Base-by-base conservation (phyloP, 2,113 vertebrate genomes). In the Laterallus jamaicensis region DNA sequence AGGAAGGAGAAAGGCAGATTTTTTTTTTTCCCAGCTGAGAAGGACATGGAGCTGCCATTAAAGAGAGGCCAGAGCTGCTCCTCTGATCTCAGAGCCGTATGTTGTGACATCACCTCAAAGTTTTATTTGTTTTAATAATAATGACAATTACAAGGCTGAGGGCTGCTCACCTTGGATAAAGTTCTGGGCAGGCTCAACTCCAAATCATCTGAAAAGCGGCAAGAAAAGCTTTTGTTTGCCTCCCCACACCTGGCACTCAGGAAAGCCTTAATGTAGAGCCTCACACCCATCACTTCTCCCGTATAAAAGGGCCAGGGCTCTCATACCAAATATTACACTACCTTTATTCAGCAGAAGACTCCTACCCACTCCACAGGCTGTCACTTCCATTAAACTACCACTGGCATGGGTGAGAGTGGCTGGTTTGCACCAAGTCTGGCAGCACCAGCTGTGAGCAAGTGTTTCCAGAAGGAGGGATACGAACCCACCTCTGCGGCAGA, bases 61-160 rank as follows among this genome's bases (percentile, higher is more conserved):
- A 66, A 31, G 7, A 62, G 44, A 6, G 55, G 13, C 17, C 66
- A 55, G 79, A 15, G 8, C 55, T 7, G 77, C 55, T 18, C 39
- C 64, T 39, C 67, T 74, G 69, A 58, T 40, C 86, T 37, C 37
- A 63, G 68, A 82, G 76, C 64, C 62, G 4, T n/a, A 62, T 32
- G 62, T 49, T 31, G 6, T 24, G 60, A 86, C 82, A 62, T 19
- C n/a, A 42, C 67, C 88, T 87, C 83, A 8, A 60, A 74, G 91
- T 88, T 93, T 79, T 35, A 82, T 60, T 88, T 28, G 20, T 78
- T 88, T 95, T 62, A 81, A 96, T 76, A 93, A 74, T 8, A 20
- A 52, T 3, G 37, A 35, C 56, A 88, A 96, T 93, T n/a, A 77
- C 80, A 31, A 88, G n/a, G 56, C 85, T 75, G 75, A 60, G 29